These are phyloP conservation scores for Cydia amplana DNA, from an alignment of 1,140 invertebrate genomes.

Conservation along the genomic window DNA sequence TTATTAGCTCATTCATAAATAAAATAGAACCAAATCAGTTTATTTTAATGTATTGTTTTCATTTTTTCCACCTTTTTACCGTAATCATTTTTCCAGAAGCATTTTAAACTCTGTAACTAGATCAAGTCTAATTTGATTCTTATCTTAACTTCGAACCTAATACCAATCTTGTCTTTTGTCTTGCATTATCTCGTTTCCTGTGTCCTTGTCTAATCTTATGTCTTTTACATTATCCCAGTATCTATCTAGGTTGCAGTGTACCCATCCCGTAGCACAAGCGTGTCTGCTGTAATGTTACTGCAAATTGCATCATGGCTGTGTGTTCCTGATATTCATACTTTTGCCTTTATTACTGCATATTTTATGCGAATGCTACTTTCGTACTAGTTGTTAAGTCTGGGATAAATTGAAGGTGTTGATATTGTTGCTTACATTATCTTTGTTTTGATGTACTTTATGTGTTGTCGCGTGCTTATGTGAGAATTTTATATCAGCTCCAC, in stretches of 20 bases:
- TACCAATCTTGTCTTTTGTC: background rate
- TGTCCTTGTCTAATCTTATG: background rate
- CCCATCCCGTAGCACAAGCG: conserved; percentile 4
- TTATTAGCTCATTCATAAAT: background rate
- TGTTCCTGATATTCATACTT: conserved; percentile 52
- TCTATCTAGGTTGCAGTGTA: background rate
- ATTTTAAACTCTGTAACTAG: too few relatives aligned
- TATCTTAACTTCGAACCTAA: too few relatives aligned
- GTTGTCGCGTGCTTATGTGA: background rate
- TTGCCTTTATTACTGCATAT: conserved; percentile 39
- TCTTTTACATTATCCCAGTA: background rate
- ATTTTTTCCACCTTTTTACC: too few relatives aligned
- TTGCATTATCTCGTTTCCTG: background rate
- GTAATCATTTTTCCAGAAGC: too few relatives aligned
- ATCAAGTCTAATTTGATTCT: too few relatives aligned
- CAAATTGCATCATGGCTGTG: conserved; percentile 52
- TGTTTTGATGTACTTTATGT: background rate
- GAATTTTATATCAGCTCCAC: background rate
- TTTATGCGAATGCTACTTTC: conserved; percentile 26
- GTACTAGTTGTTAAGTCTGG: background rate
- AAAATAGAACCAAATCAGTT: background rate
- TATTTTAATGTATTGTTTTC: background rate
- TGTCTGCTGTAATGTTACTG: conserved; percentile 50
- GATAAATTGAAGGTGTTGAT: conserved; percentile 21
- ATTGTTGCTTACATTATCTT: background rate